These are phyloP conservation scores for Napeogenes inachia DNA, from an alignment of 2,888 invertebrate genomes.

Conservation along the genomic window DNA sequence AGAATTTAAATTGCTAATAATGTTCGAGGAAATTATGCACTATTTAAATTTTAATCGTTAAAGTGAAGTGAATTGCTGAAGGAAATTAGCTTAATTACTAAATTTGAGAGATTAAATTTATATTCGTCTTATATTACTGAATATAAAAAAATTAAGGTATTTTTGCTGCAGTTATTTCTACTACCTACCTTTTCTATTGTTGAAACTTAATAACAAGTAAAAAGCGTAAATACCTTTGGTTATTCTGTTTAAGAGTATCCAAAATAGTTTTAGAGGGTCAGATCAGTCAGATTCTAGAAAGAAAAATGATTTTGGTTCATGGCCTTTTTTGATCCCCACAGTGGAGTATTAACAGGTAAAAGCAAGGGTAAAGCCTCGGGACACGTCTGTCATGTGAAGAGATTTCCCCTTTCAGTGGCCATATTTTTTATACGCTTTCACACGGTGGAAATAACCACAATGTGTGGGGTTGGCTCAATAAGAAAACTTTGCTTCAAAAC, in stretches of 20 bases:
- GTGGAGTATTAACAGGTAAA: constrained; percentile 43
- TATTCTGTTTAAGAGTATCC: background rate
- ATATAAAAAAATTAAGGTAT: background rate
- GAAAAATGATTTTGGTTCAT: constrained; percentile 37
- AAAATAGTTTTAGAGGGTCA: constrained; percentile 23
- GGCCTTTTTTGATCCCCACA: constrained; percentile 48
- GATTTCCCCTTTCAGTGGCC: constrained; percentile 49
- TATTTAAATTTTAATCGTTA: constrained; percentile 28
- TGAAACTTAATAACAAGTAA: background rate
- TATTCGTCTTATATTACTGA: constrained; percentile 7
- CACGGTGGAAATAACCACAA: constrained; percentile 49
- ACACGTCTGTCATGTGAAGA: constrained; percentile 54
- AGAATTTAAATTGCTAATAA: constrained; percentile 29
- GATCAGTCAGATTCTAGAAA: constrained; percentile 27
- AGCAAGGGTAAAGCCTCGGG: constrained; percentile 46
- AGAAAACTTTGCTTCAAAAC: constrained; percentile 11
- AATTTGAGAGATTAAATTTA: constrained; percentile 26
- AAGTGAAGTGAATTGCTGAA: constrained; percentile 20
- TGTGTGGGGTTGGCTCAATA: constrained; percentile 4
- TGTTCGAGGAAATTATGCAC: constrained; percentile 27
- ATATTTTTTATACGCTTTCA: constrained; percentile 64
- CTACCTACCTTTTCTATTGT: background rate
- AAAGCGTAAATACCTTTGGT: too few relatives aligned
- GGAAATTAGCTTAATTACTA: constrained; percentile 22
- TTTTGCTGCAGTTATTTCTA: too few relatives aligned